Evolutionary conservation across 2,113 vertebrate genomes (phyloP).

Genomic region (Cyanoliseus patagonus): DNA sequence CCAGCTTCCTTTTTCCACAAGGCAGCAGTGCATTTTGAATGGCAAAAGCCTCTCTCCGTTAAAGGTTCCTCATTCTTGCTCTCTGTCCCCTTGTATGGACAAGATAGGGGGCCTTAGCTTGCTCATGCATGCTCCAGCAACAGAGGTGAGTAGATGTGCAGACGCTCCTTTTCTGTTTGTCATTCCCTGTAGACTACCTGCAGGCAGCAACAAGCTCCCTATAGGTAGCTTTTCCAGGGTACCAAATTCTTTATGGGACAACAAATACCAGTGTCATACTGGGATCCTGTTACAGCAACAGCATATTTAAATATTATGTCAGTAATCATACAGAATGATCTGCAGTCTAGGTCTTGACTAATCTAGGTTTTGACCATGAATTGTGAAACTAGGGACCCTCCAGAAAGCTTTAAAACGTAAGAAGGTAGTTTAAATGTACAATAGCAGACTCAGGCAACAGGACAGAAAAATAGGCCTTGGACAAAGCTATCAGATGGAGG

Average conservation of each 20-base stretch:
- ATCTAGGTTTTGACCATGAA: not conserved
- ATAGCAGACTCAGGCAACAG: not conserved
- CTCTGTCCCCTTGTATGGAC: not conserved
- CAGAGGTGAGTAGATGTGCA: not conserved
- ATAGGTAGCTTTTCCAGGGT: not conserved
- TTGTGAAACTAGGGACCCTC: not conserved
- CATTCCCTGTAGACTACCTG: not conserved
- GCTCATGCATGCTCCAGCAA: not conserved
- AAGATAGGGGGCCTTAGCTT: not conserved
- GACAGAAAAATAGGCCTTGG: not conserved
- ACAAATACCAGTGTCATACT: not conserved
- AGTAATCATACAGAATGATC: not conserved
- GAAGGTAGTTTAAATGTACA: not conserved
- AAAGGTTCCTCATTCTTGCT: not conserved
- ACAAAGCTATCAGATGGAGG: not conserved
- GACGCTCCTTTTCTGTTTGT: not conserved
- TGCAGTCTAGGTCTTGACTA: not conserved
- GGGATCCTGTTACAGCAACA: not conserved
- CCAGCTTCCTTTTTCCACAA: fast-evolving
- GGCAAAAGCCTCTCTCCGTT: not conserved
- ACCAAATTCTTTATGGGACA: not conserved
- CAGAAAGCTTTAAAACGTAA: not conserved
- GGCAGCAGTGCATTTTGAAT: not conserved
- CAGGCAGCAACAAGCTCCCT: not conserved
- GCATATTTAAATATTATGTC: not conserved